Conservation (phyloP, 2,113 vertebrate species). For the Baryphthengus martii region DNA sequence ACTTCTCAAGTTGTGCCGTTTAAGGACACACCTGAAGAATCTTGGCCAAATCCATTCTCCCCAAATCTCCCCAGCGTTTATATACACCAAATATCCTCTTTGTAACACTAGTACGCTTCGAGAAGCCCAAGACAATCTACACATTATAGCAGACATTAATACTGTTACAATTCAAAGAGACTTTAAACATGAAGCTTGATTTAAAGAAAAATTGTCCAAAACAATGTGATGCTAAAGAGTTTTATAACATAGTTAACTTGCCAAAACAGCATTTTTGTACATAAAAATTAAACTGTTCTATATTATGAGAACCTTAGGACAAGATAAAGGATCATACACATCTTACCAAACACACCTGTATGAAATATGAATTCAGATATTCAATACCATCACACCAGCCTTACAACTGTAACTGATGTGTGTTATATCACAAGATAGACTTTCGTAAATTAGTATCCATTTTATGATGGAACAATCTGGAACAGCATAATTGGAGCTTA, state of each 20-base stretch:
- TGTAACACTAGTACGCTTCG: not conserved
- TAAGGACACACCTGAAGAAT: not conserved
- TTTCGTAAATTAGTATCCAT: not conserved
- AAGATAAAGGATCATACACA: not conserved
- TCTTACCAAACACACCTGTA: not conserved
- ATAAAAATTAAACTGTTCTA: not conserved
- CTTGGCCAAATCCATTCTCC: not conserved
- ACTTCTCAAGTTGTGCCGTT: not conserved
- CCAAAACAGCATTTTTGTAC: not conserved
- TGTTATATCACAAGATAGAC: not conserved
- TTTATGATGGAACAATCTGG: not conserved
- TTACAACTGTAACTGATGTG: not conserved
- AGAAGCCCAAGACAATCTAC: not conserved
- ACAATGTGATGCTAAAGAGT: not conserved
- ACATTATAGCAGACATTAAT: not conserved
- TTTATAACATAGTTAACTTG: not conserved
- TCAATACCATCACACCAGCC: not conserved
- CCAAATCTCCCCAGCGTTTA: not conserved
- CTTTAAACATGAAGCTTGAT: not conserved
- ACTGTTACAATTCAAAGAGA: not conserved
- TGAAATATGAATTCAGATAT: not conserved
- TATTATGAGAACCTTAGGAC: not conserved
- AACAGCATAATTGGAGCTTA: not conserved
- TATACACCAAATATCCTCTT: not conserved
- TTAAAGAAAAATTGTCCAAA: not conserved